Evolutionary conservation across 37 sponge, comb jelly and placozoan species (phyloP).

Genomic region (Lycopodina hypogea): DNA sequence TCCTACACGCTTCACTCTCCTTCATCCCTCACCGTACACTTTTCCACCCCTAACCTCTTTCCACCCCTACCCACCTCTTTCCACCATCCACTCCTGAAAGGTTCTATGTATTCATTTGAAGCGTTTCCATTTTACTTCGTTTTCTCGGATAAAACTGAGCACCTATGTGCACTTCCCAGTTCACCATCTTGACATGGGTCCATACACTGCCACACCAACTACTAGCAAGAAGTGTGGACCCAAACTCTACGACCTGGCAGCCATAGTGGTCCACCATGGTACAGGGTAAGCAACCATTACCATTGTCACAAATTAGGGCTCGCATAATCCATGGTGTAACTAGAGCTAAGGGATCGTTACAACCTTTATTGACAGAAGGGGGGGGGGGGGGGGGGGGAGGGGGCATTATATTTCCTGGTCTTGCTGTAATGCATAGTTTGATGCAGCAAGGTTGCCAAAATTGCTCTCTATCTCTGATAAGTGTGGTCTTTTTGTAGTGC

Average conservation of each 20-base stretch:
- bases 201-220: conserved; percentile 14
- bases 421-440: too few species aligned
- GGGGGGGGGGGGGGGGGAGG: too few species aligned
- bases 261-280: conserved; percentile 81
- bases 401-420: too few species aligned
- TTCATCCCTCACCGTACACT: background rate
- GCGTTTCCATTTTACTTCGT: conserved; percentile 52
- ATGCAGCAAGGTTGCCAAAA: too few species aligned
- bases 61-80: background rate
- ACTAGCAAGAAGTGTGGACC: background rate
- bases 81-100: conserved; percentile 12
- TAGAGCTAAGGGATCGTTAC: too few species aligned
- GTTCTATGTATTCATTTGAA: conserved; percentile 51
- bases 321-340: too few species aligned
- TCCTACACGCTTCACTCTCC: background rate
- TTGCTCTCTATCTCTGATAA: too few species aligned
- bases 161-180: conserved; percentile 47
- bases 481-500: too few species aligned
- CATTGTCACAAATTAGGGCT: too few species aligned
- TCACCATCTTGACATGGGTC: conserved; percentile 54
- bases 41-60: background rate
- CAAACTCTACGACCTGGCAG: conserved; percentile 56
- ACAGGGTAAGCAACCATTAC: conserved; percentile 51
- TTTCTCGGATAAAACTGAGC: conserved; percentile 47
- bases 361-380: too few species aligned